Percentiles rank a stretch among this genome's conserved stretches.
phyloP scores from a whole-genome alignment of 2,888 invertebrate genomes.

The Synanthedon vespiformis region DNA sequence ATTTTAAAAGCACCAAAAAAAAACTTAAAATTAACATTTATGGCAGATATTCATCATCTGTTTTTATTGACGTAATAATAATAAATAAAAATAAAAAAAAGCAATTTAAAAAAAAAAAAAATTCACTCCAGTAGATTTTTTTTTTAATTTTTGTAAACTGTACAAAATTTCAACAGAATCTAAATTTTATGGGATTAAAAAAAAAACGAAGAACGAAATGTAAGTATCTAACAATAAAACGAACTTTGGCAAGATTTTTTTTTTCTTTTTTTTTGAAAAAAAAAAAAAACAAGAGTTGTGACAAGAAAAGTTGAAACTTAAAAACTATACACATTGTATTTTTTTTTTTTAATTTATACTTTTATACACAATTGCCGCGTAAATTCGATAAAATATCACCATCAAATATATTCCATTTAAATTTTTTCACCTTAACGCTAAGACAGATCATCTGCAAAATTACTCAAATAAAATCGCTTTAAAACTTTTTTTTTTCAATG shows the following conservation, averaged over 20 bases:
- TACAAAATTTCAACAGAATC: neutral
- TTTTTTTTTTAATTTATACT: slow-evolving; percentile 22
- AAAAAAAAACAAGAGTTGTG: slow-evolving; percentile 19
- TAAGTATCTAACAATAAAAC: slow-evolving; percentile 21
- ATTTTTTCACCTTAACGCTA: slow-evolving; percentile 5
- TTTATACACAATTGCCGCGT: slow-evolving; percentile 42
- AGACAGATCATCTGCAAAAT: neutral
- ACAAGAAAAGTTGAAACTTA: slow-evolving; percentile 17
- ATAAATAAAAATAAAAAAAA: too few species aligned
- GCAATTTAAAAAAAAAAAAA: neutral
- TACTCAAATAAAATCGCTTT: too few species aligned
- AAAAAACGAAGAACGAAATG: slow-evolving; percentile 10
- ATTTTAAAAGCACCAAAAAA: too few species aligned
- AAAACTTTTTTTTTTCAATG: too few species aligned
- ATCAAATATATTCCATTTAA: slow-evolving; percentile 12
- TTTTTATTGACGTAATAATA: neutral
- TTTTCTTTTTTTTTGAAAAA: slow-evolving; percentile 11
- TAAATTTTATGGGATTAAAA: neutral
- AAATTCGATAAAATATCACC: slow-evolving; percentile 65
- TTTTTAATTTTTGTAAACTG: neutral
- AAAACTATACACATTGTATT: slow-evolving; percentile 15
- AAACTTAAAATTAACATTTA: too few species aligned
- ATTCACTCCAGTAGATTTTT: neutral
- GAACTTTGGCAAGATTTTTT: slow-evolving; percentile 16
- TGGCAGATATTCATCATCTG: neutral